phyloP scores from a whole-genome alignment of 1,140 invertebrate genomes.

The Caerostris extrusa region DNA sequence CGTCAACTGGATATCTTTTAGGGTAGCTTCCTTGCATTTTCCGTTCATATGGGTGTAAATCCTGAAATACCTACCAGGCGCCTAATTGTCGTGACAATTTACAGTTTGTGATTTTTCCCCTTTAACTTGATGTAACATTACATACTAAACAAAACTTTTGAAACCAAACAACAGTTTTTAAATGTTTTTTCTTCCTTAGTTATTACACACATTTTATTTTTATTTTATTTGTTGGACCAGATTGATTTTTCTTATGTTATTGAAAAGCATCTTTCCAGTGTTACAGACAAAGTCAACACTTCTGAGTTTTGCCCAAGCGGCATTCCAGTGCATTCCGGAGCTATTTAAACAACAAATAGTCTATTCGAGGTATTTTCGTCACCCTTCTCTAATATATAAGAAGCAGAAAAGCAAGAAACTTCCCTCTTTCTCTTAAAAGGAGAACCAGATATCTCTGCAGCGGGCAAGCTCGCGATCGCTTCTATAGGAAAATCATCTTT shows the following conservation, averaged over 20 bases:
- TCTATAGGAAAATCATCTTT: conserved; percentile 66
- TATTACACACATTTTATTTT: too few species aligned
- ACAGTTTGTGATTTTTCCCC: too few species aligned
- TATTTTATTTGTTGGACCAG: neutral
- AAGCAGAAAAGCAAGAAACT: conserved; percentile 1
- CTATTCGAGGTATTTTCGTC: conserved; percentile 54
- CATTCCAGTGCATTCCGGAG: conserved; percentile 11
- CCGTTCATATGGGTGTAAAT: too few species aligned
- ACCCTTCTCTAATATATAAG: neutral
- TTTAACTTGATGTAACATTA: too few species aligned
- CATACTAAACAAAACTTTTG: too few species aligned
- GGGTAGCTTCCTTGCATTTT: too few species aligned
- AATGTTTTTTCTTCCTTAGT: too few species aligned
- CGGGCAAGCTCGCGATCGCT: conserved; percentile 11
- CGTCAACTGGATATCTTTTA: too few species aligned
- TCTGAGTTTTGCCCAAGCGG: conserved; percentile 9
- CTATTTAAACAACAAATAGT: conserved; percentile 64
- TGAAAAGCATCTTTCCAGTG: conserved; percentile 38
- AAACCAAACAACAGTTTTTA: too few species aligned
- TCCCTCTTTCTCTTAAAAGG: neutral
- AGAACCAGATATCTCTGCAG: conserved; percentile 45
- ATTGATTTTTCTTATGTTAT: conserved; percentile 50
- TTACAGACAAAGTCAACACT: conserved; percentile 14
- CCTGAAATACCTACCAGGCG: too few species aligned
- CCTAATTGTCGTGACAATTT: too few species aligned